These are phyloP conservation scores for Columba janthina DNA, from an alignment of 2,113 vertebrate genomes.

Conservation along the genomic window DNA sequence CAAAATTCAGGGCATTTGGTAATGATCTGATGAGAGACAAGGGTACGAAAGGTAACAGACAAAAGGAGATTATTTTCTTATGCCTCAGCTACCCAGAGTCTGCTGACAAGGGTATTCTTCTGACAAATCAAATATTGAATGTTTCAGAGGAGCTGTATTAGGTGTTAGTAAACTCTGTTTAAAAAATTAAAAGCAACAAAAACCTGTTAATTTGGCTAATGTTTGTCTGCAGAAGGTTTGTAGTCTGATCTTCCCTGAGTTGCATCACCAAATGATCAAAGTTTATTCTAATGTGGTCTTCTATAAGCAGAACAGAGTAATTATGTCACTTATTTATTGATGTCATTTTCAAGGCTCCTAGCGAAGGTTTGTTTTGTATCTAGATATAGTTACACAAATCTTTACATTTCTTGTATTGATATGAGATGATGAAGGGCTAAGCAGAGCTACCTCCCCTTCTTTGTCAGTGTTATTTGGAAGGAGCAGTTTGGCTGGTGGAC, in stretches of 20 bases:
- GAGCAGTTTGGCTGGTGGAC: neutral
- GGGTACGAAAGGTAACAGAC: neutral
- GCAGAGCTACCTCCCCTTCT: neutral
- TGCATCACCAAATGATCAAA: neutral
- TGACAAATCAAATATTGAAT: neutral
- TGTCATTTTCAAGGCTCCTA: neutral
- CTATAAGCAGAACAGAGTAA: neutral
- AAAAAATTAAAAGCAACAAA: neutral
- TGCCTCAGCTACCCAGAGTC: neutral
- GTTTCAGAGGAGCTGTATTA: neutral
- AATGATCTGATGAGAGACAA: neutral
- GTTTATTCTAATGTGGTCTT: neutral
- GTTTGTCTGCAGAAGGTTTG: neutral
- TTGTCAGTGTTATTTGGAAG: neutral
- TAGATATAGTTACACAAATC: neutral
- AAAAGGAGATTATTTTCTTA: neutral
- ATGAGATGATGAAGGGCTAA: neutral
- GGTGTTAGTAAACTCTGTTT: neutral
- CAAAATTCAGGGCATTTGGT: neutral
- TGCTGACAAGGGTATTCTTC: neutral
- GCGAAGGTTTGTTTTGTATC: neutral
- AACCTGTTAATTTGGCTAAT: neutral
- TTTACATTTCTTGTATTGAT: neutral
- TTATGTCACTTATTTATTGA: too few species aligned
- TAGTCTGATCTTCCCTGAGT: neutral